Percentiles rank a stretch among this genome's conserved stretches.
phyloP scores from a whole-genome alignment of 1,140 invertebrate species.

The Drosophila watanabei region DNA sequence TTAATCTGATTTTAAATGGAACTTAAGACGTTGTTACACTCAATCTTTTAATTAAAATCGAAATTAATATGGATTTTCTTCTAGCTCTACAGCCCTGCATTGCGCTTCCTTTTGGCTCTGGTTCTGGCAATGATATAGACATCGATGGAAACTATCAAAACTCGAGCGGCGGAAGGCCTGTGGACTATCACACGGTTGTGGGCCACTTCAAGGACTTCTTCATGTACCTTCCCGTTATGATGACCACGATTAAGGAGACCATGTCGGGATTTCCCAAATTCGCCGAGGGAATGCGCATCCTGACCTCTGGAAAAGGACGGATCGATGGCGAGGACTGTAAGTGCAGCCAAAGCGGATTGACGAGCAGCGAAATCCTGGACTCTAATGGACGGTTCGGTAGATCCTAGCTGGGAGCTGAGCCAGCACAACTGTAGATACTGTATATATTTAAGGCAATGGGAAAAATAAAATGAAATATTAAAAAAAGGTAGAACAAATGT shows the following conservation, averaged over 20 bases:
- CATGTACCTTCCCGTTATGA: slow-evolving; percentile 83
- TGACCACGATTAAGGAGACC: slow-evolving; percentile 79
- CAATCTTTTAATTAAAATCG: not conserved
- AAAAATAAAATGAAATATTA: slow-evolving; percentile 6
- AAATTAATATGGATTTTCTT: not conserved
- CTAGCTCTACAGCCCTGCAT: slow-evolving; percentile 44
- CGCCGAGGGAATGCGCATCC: slow-evolving; percentile 74
- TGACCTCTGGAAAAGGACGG: slow-evolving; percentile 64
- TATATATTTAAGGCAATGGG: slow-evolving; percentile 28
- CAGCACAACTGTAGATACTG: slow-evolving; percentile 24
- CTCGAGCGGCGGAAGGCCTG: slow-evolving; percentile 25
- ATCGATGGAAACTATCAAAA: slow-evolving; percentile 48
- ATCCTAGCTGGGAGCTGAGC: not conserved
- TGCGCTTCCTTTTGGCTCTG: slow-evolving; percentile 44
- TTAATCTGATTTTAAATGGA: not conserved
- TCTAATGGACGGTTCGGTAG: slow-evolving; percentile 59
- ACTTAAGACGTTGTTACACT: not conserved
- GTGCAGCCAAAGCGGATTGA: slow-evolving; percentile 57
- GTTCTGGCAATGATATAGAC: slow-evolving; percentile 60
- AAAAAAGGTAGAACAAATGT: no score
- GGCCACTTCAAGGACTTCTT: slow-evolving; percentile 82
- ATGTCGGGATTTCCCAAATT: slow-evolving; percentile 82
- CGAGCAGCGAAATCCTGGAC: slow-evolving; percentile 62
- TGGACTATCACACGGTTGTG: slow-evolving; percentile 77
- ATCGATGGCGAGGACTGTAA: slow-evolving; percentile 74